Percentiles rank a stretch among this genome's conserved stretches.
phyloP scores from a whole-genome alignment of 2,113 vertebrate species.

The Grantiella picta region DNA sequence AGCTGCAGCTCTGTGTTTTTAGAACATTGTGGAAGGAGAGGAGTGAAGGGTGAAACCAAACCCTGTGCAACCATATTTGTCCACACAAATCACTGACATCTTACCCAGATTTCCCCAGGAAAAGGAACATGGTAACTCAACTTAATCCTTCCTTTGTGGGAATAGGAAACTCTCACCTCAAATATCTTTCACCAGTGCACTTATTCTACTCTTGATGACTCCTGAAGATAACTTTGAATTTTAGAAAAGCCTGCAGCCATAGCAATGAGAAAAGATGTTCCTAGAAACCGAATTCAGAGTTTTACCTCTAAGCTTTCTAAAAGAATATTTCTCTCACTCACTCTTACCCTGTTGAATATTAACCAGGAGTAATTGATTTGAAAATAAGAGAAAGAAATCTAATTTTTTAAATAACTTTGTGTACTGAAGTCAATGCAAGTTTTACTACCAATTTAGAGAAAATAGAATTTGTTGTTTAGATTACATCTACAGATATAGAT shows the following conservation, averaged over 20 bases:
- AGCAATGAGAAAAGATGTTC: neutral
- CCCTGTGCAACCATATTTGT: neutral
- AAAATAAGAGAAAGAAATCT: neutral
- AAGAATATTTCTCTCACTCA: neutral
- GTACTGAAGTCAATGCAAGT: accelerated
- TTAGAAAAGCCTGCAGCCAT: neutral
- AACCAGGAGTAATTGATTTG: neutral
- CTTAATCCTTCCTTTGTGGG: neutral
- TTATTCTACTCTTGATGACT: neutral
- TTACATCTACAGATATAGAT: neutral
- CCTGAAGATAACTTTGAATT: neutral
- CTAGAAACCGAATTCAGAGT: neutral
- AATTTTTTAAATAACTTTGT: neutral
- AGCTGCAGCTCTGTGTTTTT: neutral
- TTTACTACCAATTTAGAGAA: neutral
- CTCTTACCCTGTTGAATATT: neutral
- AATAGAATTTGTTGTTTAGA: neutral
- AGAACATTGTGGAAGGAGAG: neutral
- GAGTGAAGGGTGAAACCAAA: neutral
- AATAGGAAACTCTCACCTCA: neutral
- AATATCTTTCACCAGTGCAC: neutral
- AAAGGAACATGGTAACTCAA: neutral
- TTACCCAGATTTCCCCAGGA: neutral
- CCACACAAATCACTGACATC: neutral
- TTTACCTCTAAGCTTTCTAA: neutral